Conservation (phyloP, 2,797 vertebrate genomes). For the Petrocephalus sullivani region DNA sequence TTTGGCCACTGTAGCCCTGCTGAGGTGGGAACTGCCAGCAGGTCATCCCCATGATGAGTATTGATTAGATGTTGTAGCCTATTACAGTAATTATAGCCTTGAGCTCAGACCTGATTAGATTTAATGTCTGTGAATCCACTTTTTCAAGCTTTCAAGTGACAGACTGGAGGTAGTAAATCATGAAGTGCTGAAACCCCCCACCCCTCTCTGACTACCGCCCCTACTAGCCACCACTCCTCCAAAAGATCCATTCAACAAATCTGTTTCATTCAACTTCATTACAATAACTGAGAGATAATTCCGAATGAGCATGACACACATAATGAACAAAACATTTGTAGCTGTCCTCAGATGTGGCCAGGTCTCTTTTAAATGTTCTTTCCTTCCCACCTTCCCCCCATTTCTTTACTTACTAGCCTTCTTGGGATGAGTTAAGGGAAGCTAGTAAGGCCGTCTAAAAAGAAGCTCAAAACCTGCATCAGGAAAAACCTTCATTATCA, state of each 20-base stretch:
- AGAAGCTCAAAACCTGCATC: background rate
- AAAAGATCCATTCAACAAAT: background rate
- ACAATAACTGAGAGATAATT: background rate
- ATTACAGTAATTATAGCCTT: conserved; percentile 32
- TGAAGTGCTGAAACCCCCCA: background rate
- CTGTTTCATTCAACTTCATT: background rate
- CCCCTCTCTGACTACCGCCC: background rate
- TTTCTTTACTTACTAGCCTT: background rate
- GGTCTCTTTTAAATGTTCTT: background rate
- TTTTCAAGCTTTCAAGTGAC: conserved; percentile 21
- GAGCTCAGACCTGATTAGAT: conserved; percentile 23
- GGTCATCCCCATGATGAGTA: conserved; percentile 16
- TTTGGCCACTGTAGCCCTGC: background rate
- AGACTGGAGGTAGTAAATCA: conserved; percentile 17
- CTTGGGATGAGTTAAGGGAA: background rate
- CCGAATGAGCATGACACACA: background rate
- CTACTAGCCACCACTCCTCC: background rate
- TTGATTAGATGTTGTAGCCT: conserved; percentile 31
- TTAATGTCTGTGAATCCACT: conserved; percentile 20
- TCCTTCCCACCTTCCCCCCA: background rate
- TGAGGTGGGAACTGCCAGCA: conserved; percentile 1
- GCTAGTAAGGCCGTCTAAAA: background rate
- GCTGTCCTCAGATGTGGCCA: background rate
- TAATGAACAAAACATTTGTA: background rate
- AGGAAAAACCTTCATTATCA: background rate